Percentiles rank a stretch among this genome's conserved stretches.
These are phyloP conservation scores for Carcharodon carcharias DNA, from an alignment of 2,797 vertebrate species.

Conservation along the genomic window DNA sequence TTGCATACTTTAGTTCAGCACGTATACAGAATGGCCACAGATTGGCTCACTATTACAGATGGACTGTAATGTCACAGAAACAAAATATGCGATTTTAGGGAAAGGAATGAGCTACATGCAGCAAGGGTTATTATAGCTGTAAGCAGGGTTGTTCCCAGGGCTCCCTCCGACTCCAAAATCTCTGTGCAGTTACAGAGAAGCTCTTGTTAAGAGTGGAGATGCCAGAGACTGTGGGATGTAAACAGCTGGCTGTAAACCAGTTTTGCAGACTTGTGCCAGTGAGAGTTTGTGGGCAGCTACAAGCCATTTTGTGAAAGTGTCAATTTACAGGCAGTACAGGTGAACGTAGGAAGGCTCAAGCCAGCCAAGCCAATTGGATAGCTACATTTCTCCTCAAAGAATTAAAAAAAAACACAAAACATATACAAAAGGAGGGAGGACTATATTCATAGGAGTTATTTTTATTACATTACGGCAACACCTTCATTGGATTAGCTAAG, in stretches of 20 bases:
- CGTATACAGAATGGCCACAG: conserved; percentile 21
- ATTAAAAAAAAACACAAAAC: conserved; percentile 21
- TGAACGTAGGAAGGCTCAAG: conserved; percentile 27
- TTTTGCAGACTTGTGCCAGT: neutral
- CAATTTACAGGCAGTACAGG: conserved; percentile 29
- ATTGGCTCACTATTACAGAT: conserved; percentile 8
- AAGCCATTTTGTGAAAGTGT: conserved; percentile 22
- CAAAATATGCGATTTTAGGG: neutral
- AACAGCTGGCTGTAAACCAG: conserved; percentile 34
- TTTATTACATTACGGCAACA: conserved; percentile 34
- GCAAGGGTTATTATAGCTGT: neutral
- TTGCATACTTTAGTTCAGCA: conserved; percentile 22
- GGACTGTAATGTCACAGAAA: conserved; percentile 20
- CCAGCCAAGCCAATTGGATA: conserved; percentile 6
- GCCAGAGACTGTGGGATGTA: conserved; percentile 25
- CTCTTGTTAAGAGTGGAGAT: conserved; percentile 26
- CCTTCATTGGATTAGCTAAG: conserved; percentile 34
- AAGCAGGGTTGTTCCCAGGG: conserved; percentile 9
- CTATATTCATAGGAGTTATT: conserved; percentile 30
- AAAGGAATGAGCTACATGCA: neutral
- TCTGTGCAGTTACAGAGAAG: conserved; percentile 22
- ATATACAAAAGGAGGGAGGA: conserved; percentile 31
- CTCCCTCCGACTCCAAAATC: conserved; percentile 15
- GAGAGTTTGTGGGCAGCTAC: conserved; percentile 14
- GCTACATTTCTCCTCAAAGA: conserved; percentile 28